phyloP scores from a whole-genome alignment of 2,797 vertebrate genomes.

The Poeciliopsis paucimaculata region DNA sequence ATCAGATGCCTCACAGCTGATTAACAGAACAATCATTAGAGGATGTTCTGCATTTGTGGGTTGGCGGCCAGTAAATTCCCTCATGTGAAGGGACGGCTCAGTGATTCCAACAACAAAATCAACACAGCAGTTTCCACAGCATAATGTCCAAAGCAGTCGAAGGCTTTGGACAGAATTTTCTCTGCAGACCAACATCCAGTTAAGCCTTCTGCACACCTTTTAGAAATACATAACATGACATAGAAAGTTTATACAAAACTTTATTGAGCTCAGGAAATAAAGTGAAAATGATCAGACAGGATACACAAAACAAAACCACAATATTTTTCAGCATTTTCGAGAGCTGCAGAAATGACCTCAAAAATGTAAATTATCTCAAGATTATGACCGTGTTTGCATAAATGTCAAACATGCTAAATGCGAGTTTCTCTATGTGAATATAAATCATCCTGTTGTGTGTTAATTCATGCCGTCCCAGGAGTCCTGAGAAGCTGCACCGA shows the following conservation, averaged over 20 bases:
- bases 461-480: not conserved
- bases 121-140: not conserved
- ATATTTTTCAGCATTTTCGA: not conserved
- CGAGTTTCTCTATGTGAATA: not conserved
- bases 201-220: not conserved
- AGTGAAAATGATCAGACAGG: not conserved
- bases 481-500: not conserved
- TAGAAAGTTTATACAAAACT: not conserved
- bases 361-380: not conserved
- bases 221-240: not conserved
- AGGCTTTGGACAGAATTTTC: not conserved
- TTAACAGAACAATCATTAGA: slow-evolving; percentile 11
- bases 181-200: not conserved
- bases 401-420: not conserved
- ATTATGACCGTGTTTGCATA: not conserved
- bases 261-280: not conserved
- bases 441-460: not conserved
- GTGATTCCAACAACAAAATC: not conserved
- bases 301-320: not conserved
- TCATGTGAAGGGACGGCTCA: not conserved
- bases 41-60: slow-evolving; percentile 10
- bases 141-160: not conserved
- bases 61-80: slow-evolving; percentile 35
- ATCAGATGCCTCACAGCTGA: not conserved
- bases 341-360: not conserved